A percentile compares a stretch with the other conserved stretches of the same genome.
Evolutionary conservation across 30 jellyfish, hydroid and myxozoan genomes (phyloP).

Genomic region (Catostylus mosaicus): DNA sequence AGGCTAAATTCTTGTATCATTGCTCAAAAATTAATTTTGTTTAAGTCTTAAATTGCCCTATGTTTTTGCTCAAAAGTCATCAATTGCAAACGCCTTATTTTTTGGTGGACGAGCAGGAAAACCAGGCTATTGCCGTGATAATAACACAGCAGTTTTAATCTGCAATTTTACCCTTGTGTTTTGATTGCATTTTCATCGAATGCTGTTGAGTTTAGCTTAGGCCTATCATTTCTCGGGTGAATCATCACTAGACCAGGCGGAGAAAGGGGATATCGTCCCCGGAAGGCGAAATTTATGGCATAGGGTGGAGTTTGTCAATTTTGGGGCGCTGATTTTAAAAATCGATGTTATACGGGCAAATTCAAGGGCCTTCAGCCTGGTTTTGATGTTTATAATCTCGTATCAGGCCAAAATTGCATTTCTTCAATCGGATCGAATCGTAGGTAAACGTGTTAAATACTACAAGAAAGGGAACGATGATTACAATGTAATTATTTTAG

Average conservation of each 20-base stretch:
- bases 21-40: no score
- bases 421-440: neutral
- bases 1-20: no score
- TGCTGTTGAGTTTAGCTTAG: no score
- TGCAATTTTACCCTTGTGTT: no score
- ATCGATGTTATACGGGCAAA: slow-evolving; percentile 57
- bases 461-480: neutral
- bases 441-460: neutral
- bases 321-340: slow-evolving; percentile 64
- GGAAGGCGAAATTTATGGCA: slow-evolving; percentile 43
- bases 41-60: no score
- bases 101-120: no score
- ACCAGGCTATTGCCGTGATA: no score
- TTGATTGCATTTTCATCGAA: no score
- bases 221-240: no score
- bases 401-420: slow-evolving; percentile 8
- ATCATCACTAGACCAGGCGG: slow-evolving; percentile 65
- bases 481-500: neutral
- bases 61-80: no score
- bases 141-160: no score
- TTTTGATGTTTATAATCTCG: slow-evolving; percentile 39
- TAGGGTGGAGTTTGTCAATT: slow-evolving; percentile 22
- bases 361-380: slow-evolving; percentile 33
- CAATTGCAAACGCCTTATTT: no score
- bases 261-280: slow-evolving; percentile 54